Evolutionary conservation across 2,797 vertebrate genomes (phyloP).

Genomic region (Enteromius unitaeniatus): DNA sequence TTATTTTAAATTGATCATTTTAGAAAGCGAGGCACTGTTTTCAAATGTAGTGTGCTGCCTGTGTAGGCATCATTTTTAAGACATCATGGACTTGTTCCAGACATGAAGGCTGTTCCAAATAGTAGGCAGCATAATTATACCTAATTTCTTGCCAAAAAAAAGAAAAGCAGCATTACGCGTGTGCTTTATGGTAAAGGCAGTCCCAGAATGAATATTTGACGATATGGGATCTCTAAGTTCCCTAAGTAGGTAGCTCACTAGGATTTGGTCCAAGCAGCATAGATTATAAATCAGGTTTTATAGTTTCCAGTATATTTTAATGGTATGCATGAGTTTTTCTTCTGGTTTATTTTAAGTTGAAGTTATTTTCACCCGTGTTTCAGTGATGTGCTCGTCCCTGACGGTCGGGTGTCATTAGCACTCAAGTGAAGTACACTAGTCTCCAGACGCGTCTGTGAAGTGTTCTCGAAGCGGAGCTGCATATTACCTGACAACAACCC

Average conservation of each 20-base stretch:
- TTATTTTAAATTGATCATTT: not conserved
- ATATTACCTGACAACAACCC: slow-evolving; percentile 15
- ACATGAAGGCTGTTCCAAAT: not conserved
- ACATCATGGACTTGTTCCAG: not conserved
- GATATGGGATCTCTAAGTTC: too few species aligned
- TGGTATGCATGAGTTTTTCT: not conserved
- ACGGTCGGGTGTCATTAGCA: not conserved
- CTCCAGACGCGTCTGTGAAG: slow-evolving; percentile 1
- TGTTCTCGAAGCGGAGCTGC: not conserved
- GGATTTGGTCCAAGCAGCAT: too few species aligned
- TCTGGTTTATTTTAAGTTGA: not conserved
- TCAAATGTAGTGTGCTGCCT: not conserved
- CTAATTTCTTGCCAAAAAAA: not conserved
- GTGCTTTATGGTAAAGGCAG: not conserved
- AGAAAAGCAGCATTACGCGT: not conserved
- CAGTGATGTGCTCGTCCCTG: not conserved
- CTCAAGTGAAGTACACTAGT: not conserved
- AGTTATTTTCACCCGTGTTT: not conserved
- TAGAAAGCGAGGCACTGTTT: not conserved
- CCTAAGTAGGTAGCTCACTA: too few species aligned
- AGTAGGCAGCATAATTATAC: not conserved
- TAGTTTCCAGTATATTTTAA: not conserved
- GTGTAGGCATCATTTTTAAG: not conserved
- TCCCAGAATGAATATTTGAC: not conserved
- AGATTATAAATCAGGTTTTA: not conserved